Evolutionary conservation across 2,888 invertebrate genomes (phyloP), one percentile per base, ranked within the genome.

Genomic region (Mesodorylaimus sp.): DNA sequence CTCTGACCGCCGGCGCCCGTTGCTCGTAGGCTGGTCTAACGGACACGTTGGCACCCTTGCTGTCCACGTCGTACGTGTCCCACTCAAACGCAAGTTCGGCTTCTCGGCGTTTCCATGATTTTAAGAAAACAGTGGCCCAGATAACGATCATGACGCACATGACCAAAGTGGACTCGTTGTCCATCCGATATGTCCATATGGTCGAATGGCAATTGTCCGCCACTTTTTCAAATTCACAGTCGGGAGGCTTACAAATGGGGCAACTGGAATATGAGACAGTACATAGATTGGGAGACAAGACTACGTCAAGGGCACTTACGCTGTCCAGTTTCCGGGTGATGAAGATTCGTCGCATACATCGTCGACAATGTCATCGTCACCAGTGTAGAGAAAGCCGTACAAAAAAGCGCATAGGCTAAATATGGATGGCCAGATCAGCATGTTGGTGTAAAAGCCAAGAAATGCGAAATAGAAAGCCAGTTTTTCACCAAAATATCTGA

Each of bases 401-500:
- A 43, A 10, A 3, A 43, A 26, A 10, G 19, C 44, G 13, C 24
- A 26, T 10, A 43, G 10, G 21, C 44, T 27, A 19, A 43, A 10
- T 10, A 26, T 10, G 10, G 44, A 43, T 7, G 44, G 44, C 7
- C 24, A 43, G 19, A 43, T 43, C 10, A 43, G 27, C 44, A 43
- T 43, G 24, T 43, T 43, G 13, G 44, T 43, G 27, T 43, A 43
- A 19, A 24, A 43, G 27, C 27, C 44, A 25, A 43, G 24, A 26
- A 43, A 43, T 3, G 44, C 44, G n/a, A n/a, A n/a, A n/a, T n/a
- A n/a, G n/a, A n/a, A n/a, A n/a, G n/a, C n/a, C 13, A 43, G 24
- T 43, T 43, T 43, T 43, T 43, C 44, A 27, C 44, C 44, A 19
- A 43, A 43, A 26, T 43, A 43, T 24, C 27, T 21, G 26, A n/a